Evolutionary conservation across 2,113 vertebrate species (phyloP), one percentile per base, ranked within the genome.

Genomic region (Clarias batrachus): DNA sequence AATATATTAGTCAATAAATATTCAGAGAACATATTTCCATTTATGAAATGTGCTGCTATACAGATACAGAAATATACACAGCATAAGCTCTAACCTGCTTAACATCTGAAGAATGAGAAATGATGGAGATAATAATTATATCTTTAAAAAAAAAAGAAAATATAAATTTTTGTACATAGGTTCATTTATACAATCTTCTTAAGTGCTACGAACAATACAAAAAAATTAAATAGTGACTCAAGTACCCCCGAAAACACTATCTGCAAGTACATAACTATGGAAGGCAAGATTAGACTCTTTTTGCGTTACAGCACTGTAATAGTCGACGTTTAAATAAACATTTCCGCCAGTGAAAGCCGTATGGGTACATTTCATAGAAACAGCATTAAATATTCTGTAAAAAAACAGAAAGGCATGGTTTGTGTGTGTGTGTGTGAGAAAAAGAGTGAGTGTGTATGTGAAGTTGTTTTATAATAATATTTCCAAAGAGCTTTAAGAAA

Each of bases 1-100:
- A 99, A 99, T 99, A 99, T 99, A 99, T 99, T 99, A 99, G 97
- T 99, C 97, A 99, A 99, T 99, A 99, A 99, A 99, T 99, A 99
- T 99, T 98, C 97, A 96, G 98, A 99, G 98, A 99, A 99, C 98
- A 97, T 98, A 97, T 96, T 99, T 99, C 97, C 98, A 97, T 99
- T 98, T 96, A 97, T 98, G 98, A 99, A 98, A 98, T 97, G 97
- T 96, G 96, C 96, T 97, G 95, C 96, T 98, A 97, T 98, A 97
- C 96, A 99, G 95, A 96, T 95, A 97, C 95, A 97, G 96, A 97
- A 94, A 97, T 97, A 97, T 97, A 98, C 95, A 97, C 95, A 96
- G 93, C 95, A 94, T 95, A 33, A 96, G 96, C 95, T 96, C 95
- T 96, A 97, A 96, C 96, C 94, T 97, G 90, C 95, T 94, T 95